phyloP scores from a whole-genome alignment of 35 echinoderm and acorn worm genomes.

The Amphiura filiformis region DNA sequence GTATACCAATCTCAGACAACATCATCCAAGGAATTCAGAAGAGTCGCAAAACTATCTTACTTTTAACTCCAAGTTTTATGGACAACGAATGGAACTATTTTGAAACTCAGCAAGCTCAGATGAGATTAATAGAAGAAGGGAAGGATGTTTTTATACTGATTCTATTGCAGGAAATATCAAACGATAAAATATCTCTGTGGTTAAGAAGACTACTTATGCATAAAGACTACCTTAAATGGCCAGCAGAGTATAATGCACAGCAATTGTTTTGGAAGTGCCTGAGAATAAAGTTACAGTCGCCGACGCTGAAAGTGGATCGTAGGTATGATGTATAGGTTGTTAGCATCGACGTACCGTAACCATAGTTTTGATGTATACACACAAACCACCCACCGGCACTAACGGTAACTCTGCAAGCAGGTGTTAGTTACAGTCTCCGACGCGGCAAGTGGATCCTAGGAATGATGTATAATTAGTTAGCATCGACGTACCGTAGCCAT shows the following conservation, averaged over 20 bases:
- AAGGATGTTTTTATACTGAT: neutral
- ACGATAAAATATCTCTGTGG: neutral
- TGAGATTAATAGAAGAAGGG: neutral
- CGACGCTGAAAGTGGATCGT: neutral
- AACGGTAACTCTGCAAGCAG: too few relatives aligned
- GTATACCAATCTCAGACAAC: neutral
- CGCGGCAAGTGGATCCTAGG: too few relatives aligned
- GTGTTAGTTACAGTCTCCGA: too few relatives aligned
- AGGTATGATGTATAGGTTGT: neutral
- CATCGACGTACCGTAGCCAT: too few relatives aligned
- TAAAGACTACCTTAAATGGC: neutral
- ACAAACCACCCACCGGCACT: too few relatives aligned
- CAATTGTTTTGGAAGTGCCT: neutral
- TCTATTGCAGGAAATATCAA: neutral
- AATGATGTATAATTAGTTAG: too few relatives aligned
- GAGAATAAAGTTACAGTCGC: neutral
- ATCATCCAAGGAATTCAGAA: neutral
- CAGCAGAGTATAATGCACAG: neutral
- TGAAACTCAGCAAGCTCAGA: neutral
- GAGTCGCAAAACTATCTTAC: neutral
- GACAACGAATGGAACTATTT: neutral
- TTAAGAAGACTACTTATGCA: neutral
- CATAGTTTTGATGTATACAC: too few relatives aligned
- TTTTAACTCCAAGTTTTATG: neutral
- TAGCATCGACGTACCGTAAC: too few relatives aligned